A percentile compares a stretch with the other conserved stretches of the same genome.
Conservation (phyloP, 2,113 vertebrate species). For the Kryptolebias marmoratus region DNA sequence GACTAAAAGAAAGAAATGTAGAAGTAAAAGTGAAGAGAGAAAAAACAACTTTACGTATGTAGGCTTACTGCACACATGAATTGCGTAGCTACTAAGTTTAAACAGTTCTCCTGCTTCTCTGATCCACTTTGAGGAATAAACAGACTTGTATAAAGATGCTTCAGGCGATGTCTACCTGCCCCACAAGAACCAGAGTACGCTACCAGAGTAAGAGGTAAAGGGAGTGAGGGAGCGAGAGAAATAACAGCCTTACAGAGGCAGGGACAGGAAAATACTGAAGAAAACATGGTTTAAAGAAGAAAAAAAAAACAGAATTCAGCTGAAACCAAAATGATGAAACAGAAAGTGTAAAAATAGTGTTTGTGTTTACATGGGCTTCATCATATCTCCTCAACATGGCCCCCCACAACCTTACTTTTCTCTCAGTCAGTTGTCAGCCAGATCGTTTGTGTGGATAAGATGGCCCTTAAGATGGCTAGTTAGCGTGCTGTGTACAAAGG, state of each 20-base stretch:
- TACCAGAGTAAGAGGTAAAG: conserved; percentile 57
- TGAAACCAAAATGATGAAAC: conserved; percentile 4
- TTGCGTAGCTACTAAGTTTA: conserved; percentile 49
- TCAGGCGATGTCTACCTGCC: conserved; percentile 69
- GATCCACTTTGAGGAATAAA: conserved; percentile 76
- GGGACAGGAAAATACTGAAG: conserved; percentile 24
- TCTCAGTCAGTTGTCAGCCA: conserved; percentile 68
- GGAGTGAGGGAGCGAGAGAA: conserved; percentile 48
- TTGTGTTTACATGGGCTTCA: conserved; percentile 47
- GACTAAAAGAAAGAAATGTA: conserved; percentile 1
- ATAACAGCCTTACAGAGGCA: conserved; percentile 34
- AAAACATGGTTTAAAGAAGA: conserved; percentile 5
- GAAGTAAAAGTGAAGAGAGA: background rate
- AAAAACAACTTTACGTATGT: conserved; percentile 46
- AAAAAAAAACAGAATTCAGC: no score
- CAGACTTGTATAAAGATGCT: conserved; percentile 66
- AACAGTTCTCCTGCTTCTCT: conserved; percentile 66
- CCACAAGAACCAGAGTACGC: conserved; percentile 66
- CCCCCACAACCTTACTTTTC: conserved; percentile 46
- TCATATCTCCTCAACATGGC: conserved; percentile 25
- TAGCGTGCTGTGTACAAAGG: conserved; percentile 75
- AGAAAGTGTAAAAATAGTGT: background rate
- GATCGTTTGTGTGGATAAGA: conserved; percentile 75
- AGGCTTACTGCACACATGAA: conserved; percentile 46
- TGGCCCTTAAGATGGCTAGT: conserved; percentile 73